These are phyloP conservation scores for Tympanuchus pallidicinctus DNA, from an alignment of 2,113 vertebrate genomes.

Conservation along the genomic window DNA sequence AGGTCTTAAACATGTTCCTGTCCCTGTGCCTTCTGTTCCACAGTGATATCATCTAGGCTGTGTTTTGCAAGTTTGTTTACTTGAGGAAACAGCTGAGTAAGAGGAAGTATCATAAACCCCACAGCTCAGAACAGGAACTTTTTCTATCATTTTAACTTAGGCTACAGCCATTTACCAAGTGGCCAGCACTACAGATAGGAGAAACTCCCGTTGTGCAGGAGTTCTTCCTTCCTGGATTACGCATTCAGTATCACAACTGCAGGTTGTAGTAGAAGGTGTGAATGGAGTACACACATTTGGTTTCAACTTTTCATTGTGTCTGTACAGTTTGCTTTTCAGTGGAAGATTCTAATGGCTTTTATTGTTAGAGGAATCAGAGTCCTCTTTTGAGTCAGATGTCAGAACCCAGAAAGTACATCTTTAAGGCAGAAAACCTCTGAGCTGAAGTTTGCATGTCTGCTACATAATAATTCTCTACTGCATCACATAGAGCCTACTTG, in stretches of 20 bases:
- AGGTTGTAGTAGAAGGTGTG: neutral
- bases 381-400: neutral
- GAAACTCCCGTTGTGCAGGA: accelerated
- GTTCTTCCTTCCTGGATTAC: neutral
- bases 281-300: neutral
- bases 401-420: neutral
- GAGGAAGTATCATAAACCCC: neutral
- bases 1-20: neutral
- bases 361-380: neutral
- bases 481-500: neutral
- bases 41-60: neutral
- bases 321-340: neutral
- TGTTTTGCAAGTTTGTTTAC: neutral
- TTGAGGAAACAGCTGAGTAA: neutral
- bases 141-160: neutral
- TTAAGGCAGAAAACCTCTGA: neutral
- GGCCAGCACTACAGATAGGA: neutral
- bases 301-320: neutral
- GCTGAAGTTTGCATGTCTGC: neutral
- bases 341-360: neutral
- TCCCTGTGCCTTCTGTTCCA: neutral
- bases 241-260: neutral
- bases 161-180: neutral
- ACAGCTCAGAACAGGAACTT: neutral
- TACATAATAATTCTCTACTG: neutral